Evolutionary conservation across 92 coral and sea anemone species (phyloP).

Genomic region (Metridium senile): DNA sequence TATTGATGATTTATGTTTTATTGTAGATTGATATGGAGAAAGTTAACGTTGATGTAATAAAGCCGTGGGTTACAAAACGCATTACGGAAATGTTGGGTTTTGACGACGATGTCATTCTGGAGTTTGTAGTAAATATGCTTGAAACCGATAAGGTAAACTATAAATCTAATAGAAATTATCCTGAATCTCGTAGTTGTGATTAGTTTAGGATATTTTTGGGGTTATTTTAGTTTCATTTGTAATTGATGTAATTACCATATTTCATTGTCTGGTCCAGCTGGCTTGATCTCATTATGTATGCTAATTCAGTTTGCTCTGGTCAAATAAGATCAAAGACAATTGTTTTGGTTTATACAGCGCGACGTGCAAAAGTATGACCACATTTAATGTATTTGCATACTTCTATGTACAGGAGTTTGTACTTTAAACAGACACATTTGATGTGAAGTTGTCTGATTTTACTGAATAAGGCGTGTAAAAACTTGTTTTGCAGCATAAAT

Average conservation of each 20-base stretch:
- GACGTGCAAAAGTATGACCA: too few relatives aligned
- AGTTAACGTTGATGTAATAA: slow-evolving; percentile 84
- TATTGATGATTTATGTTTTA: not conserved
- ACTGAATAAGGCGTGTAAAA: too few relatives aligned
- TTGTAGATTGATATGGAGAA: slow-evolving; percentile 94
- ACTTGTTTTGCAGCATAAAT: too few relatives aligned
- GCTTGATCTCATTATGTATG: not conserved
- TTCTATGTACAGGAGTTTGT: too few relatives aligned
- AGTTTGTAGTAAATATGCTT: slow-evolving; percentile 91
- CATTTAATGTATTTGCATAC: too few relatives aligned
- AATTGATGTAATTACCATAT: not conserved
- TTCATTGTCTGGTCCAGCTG: not conserved
- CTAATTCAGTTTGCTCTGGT: not conserved
- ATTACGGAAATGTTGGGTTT: slow-evolving; percentile 88
- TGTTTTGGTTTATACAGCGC: too few relatives aligned
- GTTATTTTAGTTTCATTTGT: not conserved
- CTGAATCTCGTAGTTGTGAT: not conserved
- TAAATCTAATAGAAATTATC: not conserved
- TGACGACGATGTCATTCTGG: slow-evolving; percentile 95
- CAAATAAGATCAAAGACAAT: too few relatives aligned
- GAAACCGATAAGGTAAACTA: slow-evolving; percentile 83
- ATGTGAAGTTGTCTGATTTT: too few relatives aligned
- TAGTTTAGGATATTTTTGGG: not conserved
- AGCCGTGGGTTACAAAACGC: slow-evolving; percentile 95
- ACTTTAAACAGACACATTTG: too few relatives aligned